phyloP scores from a whole-genome alignment of 2,113 vertebrate species.

The Cyanoderma ruficeps region DNA sequence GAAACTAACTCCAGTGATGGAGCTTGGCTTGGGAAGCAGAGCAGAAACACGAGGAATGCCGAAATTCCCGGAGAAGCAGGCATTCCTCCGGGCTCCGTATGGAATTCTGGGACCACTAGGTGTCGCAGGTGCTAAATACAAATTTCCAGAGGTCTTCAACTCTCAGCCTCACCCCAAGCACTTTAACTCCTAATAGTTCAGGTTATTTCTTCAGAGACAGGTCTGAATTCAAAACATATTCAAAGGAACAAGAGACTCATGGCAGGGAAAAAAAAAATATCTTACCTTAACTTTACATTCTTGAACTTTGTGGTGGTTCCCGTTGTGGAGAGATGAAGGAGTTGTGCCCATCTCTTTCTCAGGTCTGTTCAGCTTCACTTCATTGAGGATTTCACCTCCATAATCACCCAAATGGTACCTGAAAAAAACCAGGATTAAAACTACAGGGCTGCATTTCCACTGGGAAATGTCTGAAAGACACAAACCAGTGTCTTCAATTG shows the following conservation, averaged over 20 bases:
- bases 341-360: constrained; percentile 83
- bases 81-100: background rate
- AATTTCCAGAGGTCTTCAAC: background rate
- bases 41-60: background rate
- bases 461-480: background rate
- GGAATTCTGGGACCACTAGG: constrained; percentile 36
- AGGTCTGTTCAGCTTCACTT: constrained; percentile 84
- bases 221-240: rapidly evolving
- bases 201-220: background rate
- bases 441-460: background rate
- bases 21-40: background rate
- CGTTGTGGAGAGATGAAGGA: constrained; percentile 80
- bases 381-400: constrained; percentile 87
- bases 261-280: background rate
- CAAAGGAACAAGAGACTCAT: background rate
- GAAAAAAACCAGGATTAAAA: constrained; percentile 2
- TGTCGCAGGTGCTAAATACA: constrained; percentile 58
- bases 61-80: background rate
- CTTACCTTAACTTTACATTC: constrained; percentile 89
- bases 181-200: background rate
- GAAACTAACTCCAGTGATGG: background rate
- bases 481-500: background rate
- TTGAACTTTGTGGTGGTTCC: constrained; percentile 84
- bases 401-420: constrained; percentile 92
- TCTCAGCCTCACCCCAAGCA: background rate